Base-by-base conservation (phyloP, 2,113 vertebrate genomes). In the Corythoichthys haematopterus region DNA sequence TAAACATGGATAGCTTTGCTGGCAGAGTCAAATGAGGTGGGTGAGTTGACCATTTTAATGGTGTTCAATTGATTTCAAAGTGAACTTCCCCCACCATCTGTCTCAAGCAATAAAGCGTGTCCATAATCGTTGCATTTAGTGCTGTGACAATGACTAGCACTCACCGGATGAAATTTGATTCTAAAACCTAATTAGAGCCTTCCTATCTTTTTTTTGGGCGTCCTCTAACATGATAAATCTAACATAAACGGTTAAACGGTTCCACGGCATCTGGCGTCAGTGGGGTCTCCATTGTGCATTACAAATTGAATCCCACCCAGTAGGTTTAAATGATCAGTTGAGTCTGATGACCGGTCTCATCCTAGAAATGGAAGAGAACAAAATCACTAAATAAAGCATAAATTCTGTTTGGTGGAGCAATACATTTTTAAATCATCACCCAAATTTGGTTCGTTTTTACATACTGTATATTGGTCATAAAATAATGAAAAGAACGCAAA, bases 1-100 rank as follows among this genome's bases (percentile, higher is more conserved):
- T 6, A 46, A 33, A 45, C 60, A 46, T 62, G 10, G 5, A 62
- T n/a, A 12, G 7, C 8, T 61, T 61, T 61, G 3, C 2, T 40
- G 38, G 37, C 60, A 62, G 2, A 46, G 11, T 46, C 43, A 62
- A 62, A 47, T 28, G 11, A 43, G 36, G 57, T 40, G 57, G 16
- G 5, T 11, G 28, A 45, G 45, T 46, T n/a, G 12, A 46, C 60
- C 28, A 36, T 45, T 46, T 62, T 62, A 33, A 62, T 55, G 4
- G 3, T 35, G 52, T 40, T 2, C 28, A 59, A 12, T 61, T 47
- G 46, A 55, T 52, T 56, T 63, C 38, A 58, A 48, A 12, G 60
- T 70, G 66, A 74, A 63, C 76, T 83, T 60, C 74, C 46, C 68
- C 56, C 6, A 4, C 77, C 83, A 81, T 81, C 80, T 87, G 75